These are phyloP conservation scores for Drosophila cyrtoloma DNA, from an alignment of 2,888 invertebrate species.

Conservation along the genomic window DNA sequence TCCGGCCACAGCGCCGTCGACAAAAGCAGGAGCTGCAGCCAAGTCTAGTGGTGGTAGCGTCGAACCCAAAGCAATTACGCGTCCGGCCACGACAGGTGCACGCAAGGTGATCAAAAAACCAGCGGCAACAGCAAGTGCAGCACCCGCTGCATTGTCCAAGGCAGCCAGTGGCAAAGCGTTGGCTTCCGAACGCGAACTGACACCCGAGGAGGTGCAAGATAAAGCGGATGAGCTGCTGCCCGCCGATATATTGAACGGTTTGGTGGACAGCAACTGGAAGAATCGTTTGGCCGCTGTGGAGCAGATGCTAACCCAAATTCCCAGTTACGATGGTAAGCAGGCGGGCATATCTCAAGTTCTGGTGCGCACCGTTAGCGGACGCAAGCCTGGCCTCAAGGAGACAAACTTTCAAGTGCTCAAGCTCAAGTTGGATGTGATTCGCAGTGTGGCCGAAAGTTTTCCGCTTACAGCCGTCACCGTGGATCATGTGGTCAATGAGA, in stretches of 20 bases:
- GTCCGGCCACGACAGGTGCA: conserved; percentile 77
- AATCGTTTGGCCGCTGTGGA: conserved; percentile 91
- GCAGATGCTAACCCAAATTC: conserved; percentile 88
- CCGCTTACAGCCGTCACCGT: conserved; percentile 90
- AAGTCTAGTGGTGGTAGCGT: conserved; percentile 78
- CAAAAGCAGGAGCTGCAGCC: conserved; percentile 79
- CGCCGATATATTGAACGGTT: conserved; percentile 88
- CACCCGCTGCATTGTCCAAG: conserved; percentile 79
- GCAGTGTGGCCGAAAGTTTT: conserved; percentile 91
- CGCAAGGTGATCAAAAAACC: conserved; percentile 44
- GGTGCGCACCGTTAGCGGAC: conserved; percentile 89
- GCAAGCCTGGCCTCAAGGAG: conserved; percentile 94
- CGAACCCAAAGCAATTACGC: conserved; percentile 81
- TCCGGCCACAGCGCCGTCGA: conserved; percentile 83
- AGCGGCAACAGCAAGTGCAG: conserved; percentile 44
- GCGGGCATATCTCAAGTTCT: conserved; percentile 90
- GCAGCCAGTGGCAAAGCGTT: conserved; percentile 81
- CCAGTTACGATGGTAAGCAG: conserved; percentile 88
- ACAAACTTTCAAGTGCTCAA: conserved; percentile 97
- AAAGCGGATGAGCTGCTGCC: conserved; percentile 89
- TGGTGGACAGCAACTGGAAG: conserved; percentile 95
- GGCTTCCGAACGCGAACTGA: conserved; percentile 88
- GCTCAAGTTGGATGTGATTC: conserved; percentile 91
- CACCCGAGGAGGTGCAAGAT: conserved; percentile 92
- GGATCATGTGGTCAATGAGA: conserved; percentile 91